Evolutionary conservation across 2,797 vertebrate species (phyloP).

Genomic region (Podarcis siculus): DNA sequence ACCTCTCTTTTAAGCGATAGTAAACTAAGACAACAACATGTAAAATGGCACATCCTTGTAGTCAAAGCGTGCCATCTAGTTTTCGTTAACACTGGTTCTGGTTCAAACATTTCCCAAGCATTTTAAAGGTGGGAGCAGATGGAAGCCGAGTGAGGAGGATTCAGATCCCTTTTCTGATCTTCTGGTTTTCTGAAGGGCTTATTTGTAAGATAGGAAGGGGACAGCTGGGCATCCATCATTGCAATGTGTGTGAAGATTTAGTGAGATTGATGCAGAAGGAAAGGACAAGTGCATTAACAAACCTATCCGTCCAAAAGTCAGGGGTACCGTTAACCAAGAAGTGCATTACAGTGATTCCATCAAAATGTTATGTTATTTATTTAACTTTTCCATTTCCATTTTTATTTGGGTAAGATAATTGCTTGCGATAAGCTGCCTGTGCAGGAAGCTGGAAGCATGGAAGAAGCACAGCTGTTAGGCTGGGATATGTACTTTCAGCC

Average conservation of each 20-base stretch:
- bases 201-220: conserved; percentile 57
- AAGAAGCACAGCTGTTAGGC: conserved; percentile 60
- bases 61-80: conserved; percentile 12
- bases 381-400: conserved; percentile 83
- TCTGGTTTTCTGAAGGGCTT: conserved; percentile 50
- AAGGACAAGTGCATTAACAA: conserved; percentile 71
- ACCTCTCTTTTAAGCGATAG: background rate
- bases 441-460: conserved; percentile 68
- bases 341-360: conserved; percentile 75
- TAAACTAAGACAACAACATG: background rate
- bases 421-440: conserved; percentile 77
- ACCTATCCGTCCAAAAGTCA: conserved; percentile 71
- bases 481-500: conserved; percentile 54
- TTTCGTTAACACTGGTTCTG: conserved; percentile 26
- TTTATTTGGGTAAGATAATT: conserved; percentile 86
- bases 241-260: conserved; percentile 62
- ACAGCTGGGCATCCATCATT: conserved; percentile 65
- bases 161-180: conserved; percentile 38
- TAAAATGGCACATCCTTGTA: background rate
- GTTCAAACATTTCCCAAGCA: background rate
- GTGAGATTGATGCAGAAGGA: conserved; percentile 66
- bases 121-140: conserved; percentile 13
- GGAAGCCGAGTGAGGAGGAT: background rate
- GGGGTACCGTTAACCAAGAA: conserved; percentile 73
- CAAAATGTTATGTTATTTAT: conserved; percentile 81